These are phyloP conservation scores for Irena cyanogastra DNA, from an alignment of 2,113 vertebrate genomes.

Conservation along the genomic window DNA sequence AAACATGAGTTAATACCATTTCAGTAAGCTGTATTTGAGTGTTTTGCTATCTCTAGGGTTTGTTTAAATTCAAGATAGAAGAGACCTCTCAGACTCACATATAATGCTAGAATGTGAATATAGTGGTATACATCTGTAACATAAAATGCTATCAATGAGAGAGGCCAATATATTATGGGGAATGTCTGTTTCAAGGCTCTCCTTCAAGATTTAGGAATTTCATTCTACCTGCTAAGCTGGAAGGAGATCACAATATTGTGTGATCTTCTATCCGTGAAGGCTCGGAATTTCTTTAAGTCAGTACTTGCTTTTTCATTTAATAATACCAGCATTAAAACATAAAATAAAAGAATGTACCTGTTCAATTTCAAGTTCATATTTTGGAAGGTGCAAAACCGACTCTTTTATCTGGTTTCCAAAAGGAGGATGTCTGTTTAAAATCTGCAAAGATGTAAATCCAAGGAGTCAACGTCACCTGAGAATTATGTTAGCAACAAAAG, in stretches of 20 bases:
- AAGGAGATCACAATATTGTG: neutral
- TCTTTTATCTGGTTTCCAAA: constrained; percentile 98
- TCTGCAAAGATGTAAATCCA: constrained; percentile 72
- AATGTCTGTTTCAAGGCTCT: neutral
- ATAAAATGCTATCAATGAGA: neutral
- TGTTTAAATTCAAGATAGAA: neutral
- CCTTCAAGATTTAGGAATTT: neutral
- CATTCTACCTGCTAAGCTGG: neutral
- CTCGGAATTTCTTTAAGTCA: neutral
- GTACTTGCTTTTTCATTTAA: neutral
- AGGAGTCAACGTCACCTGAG: neutral
- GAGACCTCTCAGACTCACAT: neutral
- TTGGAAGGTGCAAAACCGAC: constrained; percentile 85
- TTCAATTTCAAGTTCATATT: constrained; percentile 82
- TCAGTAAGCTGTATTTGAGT: neutral
- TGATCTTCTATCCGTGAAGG: neutral
- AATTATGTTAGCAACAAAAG: neutral
- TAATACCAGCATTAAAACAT: constrained; percentile 65
- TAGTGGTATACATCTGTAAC: neutral
- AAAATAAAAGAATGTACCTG: constrained; percentile 9
- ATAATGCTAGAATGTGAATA: neutral
- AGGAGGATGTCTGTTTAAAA: constrained; percentile 94
- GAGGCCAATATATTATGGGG: neutral
- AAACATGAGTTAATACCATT: neutral
- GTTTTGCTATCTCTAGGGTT: neutral